Base-by-base conservation (phyloP, 1,140 invertebrate species). In the Macrobrachium rosenbergii region DNA sequence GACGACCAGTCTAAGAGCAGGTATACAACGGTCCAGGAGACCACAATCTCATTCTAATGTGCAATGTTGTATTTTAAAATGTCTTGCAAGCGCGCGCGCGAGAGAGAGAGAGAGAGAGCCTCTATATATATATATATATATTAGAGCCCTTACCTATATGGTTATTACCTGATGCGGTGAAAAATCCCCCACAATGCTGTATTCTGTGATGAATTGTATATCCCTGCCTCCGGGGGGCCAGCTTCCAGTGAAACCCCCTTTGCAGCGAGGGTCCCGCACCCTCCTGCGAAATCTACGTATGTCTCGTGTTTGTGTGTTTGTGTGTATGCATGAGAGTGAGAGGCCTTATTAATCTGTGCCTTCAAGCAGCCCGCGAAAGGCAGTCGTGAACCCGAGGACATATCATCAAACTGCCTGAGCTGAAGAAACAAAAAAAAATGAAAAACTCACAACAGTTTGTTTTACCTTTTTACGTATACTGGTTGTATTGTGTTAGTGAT, bases 401-500 rank as follows among this genome's bases (percentile, higher is more conserved):
- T n/a, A n/a, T n/a, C n/a, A n/a, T n/a, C n/a, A n/a, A 52, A 52
- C 52, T 52, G 52, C 52, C 52, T 10, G 52, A 52, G 52, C 52
- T 52, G 52, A 52, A 52, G 52, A 52, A 52, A 2, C 2, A 52
- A 2, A 52, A 52, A 2, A 52, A 52, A 52, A 10, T 52, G 52
- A 52, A 52, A 21, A 58, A 14, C 43, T 14, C 62, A 43, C 62
- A 5, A n/a, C 28, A 67, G 23, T 52, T 62, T 62, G n/a, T 52
- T 23, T 52, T 67, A 37, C 5, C 58, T 80, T 60, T 52, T 81
- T 21, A 45, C 63, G 85, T 87, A 75, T 82, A 82, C 78, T 69
- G 84, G 84, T 87, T 87, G 78, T 87, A 82, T 87, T 87, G 81
- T 63, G 72, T 73, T 87, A 87, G 78, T 87, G 84, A 82, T 87